These are phyloP conservation scores for Oreochromis tanganicae DNA, from an alignment of 2,113 vertebrate genomes.

Conservation along the genomic window DNA sequence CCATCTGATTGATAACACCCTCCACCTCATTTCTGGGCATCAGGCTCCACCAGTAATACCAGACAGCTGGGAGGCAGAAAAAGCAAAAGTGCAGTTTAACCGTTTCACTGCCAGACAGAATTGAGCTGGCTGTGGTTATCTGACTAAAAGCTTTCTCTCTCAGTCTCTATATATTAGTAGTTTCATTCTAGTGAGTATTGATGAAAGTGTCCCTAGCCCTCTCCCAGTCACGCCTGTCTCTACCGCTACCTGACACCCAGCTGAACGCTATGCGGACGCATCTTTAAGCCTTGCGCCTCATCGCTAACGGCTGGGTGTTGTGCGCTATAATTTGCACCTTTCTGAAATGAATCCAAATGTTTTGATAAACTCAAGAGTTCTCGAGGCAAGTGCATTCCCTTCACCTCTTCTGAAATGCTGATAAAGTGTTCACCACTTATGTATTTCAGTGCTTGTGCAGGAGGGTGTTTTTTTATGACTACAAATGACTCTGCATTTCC, in stretches of 20 bases:
- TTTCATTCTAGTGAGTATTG: conserved; percentile 40
- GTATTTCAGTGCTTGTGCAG: neutral
- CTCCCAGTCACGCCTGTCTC: conserved; percentile 60
- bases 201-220: conserved; percentile 43
- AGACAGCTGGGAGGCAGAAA: conserved; percentile 53
- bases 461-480: conserved; percentile 30
- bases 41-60: conserved; percentile 30
- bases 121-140: conserved; percentile 68
- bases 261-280: neutral
- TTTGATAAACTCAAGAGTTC: neutral
- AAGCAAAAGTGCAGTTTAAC: conserved; percentile 73
- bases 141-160: conserved; percentile 64
- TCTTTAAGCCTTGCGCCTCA: neutral
- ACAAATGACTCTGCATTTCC: conserved; percentile 48
- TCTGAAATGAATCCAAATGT: neutral
- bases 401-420: neutral
- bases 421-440: neutral
- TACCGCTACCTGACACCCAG: conserved; percentile 30
- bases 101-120: conserved; percentile 70
- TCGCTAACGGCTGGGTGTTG: neutral
- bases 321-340: neutral
- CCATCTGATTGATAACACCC: conserved; percentile 33
- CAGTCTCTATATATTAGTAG: conserved; percentile 53
- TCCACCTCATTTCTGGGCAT: conserved; percentile 54
- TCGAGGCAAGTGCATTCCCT: neutral